phyloP scores from a whole-genome alignment of 2,797 vertebrate genomes.

The Crenichthys baileyi region DNA sequence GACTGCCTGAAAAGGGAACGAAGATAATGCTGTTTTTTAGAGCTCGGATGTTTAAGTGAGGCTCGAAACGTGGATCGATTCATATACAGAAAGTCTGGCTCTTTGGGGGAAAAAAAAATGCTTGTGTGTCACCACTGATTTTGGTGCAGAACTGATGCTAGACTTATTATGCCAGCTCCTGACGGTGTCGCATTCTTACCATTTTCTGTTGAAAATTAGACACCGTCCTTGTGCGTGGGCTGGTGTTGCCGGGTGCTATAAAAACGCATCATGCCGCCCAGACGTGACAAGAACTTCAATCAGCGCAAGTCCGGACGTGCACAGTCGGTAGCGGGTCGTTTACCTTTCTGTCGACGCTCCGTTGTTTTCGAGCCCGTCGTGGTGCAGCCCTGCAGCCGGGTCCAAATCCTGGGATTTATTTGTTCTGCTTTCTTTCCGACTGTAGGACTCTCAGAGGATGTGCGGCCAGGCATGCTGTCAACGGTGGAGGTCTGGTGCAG shows the following conservation, averaged over 20 bases:
- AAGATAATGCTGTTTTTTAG: too few relatives aligned
- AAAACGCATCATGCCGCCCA: slow-evolving; percentile 17
- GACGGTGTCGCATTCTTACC: neutral
- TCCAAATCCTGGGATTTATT: neutral
- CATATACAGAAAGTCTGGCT: too few relatives aligned
- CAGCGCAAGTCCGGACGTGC: slow-evolving; percentile 26
- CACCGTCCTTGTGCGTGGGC: neutral
- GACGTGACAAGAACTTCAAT: slow-evolving; percentile 56
- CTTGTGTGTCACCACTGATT: too few relatives aligned
- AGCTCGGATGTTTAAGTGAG: too few relatives aligned
- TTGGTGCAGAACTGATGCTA: too few relatives aligned
- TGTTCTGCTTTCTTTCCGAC: neutral
- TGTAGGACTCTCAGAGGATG: too few relatives aligned
- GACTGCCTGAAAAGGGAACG: too few relatives aligned
- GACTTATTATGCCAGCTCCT: too few relatives aligned
- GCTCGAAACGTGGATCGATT: too few relatives aligned
- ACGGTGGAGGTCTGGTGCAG: too few relatives aligned
- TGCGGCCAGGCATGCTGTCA: too few relatives aligned
- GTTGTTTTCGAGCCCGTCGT: slow-evolving; percentile 14
- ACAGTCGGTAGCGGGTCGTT: slow-evolving; percentile 1
- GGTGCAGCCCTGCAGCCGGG: neutral
- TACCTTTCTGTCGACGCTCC: slow-evolving; percentile 51
- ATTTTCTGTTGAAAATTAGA: neutral
- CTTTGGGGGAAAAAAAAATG: too few relatives aligned
- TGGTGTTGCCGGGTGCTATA: slow-evolving; percentile 5